These are phyloP conservation scores for Anabas testudineus DNA, from an alignment of 2,797 vertebrate species.

Conservation along the genomic window DNA sequence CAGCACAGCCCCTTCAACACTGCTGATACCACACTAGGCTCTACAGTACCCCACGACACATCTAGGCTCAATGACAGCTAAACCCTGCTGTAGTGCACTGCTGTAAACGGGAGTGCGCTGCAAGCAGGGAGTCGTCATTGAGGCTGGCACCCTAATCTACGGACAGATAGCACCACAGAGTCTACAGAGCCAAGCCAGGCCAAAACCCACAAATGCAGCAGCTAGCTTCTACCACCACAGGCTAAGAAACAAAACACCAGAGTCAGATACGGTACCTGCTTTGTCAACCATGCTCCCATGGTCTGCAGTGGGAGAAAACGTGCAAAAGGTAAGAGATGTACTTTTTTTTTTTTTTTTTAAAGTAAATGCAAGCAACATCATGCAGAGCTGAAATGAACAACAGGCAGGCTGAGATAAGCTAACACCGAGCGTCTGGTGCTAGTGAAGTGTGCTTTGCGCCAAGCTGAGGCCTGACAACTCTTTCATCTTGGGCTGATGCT, in stretches of 20 bases:
- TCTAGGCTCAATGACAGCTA: slow-evolving; percentile 78
- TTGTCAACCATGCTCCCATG: slow-evolving; percentile 87
- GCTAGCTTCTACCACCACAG: slow-evolving; percentile 84
- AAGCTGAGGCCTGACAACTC: slow-evolving; percentile 77
- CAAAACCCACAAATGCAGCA: slow-evolving; percentile 81
- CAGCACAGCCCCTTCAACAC: slow-evolving; percentile 75
- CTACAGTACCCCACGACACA: slow-evolving; percentile 77
- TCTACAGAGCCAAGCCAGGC: slow-evolving; percentile 87
- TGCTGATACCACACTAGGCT: slow-evolving; percentile 72
- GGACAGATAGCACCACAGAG: slow-evolving; percentile 85
- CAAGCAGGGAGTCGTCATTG: slow-evolving; percentile 76
- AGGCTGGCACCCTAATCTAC: slow-evolving; percentile 75
- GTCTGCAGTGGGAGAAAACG: slow-evolving; percentile 88
- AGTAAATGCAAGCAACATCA: slow-evolving; percentile 81
- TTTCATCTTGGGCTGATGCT: slow-evolving; percentile 79
- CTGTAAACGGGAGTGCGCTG: slow-evolving; percentile 59
- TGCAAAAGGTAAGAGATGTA: slow-evolving; percentile 83
- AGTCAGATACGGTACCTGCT: slow-evolving; percentile 88
- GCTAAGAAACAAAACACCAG: slow-evolving; percentile 80
- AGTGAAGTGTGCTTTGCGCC: slow-evolving; percentile 75
- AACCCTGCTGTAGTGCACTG: slow-evolving; percentile 66
- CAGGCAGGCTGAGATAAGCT: slow-evolving; percentile 75
- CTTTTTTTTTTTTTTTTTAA: slow-evolving; percentile 44
- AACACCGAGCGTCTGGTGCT: slow-evolving; percentile 73
- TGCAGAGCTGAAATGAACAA: slow-evolving; percentile 82